Evolutionary conservation across 2,888 invertebrate genomes (phyloP).

Genomic region (Rhopalosiphum nymphaeae): DNA sequence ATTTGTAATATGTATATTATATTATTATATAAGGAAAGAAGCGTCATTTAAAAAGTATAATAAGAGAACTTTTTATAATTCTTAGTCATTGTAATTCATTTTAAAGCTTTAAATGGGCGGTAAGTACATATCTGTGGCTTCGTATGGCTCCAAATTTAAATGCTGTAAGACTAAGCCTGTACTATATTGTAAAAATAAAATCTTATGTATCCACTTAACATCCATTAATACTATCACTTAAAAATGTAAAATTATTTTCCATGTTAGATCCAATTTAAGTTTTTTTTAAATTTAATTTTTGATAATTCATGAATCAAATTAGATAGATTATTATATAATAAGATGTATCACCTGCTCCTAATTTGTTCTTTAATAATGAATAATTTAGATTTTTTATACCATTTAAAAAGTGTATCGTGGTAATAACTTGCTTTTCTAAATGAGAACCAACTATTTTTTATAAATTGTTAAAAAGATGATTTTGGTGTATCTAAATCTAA

Average conservation of each 20-base stretch:
- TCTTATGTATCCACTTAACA: neutral
- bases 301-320: neutral
- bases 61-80: neutral
- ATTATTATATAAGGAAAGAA: neutral
- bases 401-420: neutral
- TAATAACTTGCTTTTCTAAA: neutral
- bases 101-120: neutral
- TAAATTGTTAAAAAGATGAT: neutral
- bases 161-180: neutral
- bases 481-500: neutral
- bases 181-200: neutral
- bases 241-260: neutral
- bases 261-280: neutral
- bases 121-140: neutral
- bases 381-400: neutral
- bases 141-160: neutral
- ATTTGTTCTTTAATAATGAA: neutral
- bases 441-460: neutral
- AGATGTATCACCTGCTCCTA: neutral
- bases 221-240: neutral
- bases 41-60: neutral
- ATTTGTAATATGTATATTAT: neutral
- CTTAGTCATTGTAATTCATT: neutral
- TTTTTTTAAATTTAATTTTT: neutral
- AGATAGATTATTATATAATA: neutral